Base-by-base conservation (phyloP, 2,113 vertebrate genomes). In the Herpetotheres cachinnans region DNA sequence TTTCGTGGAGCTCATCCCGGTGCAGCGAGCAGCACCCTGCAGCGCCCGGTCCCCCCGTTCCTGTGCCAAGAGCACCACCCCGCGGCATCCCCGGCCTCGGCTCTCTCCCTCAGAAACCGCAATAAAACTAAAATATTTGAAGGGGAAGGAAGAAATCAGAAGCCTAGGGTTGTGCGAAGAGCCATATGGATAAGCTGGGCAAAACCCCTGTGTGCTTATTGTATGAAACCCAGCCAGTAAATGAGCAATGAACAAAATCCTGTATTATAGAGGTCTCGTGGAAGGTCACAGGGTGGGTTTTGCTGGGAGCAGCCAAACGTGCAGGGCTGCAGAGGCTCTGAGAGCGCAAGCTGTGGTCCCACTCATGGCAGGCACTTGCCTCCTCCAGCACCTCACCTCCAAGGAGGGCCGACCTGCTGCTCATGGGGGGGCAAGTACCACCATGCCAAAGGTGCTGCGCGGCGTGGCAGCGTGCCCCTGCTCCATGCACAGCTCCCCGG, bases 21-120 rank as follows among this genome's bases (percentile, higher is more conserved):
- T 2, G 49, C 0, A 12, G 25, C n/a, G 8, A 26, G 19, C 24
- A 71, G 58, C 38, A 26, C 19, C 15, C 32, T 18, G 78, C 62
- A 47, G 32, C 0, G 0, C 13, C 49, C 7, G 7, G 16, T 13
- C 2, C 8, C 11, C 16, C 4, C 20, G 88, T 96, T 87, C 26
- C 82, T 83, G 26, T 42, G 71, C 94, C 62, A 59, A 97, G 94
- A 96, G 94, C 95, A 86, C 97, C 97, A 91, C 79, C 96, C 30
- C 9, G 89, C 93, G 97, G 96, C 59, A 7, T 77, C 2, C 27
- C 8, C 0, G 1, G 36, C n/a, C 25, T 12, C 0, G 2, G n/a
- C 59, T 4, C 32, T 21, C 26, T 65, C 36, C 44, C 27, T 30
- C 25, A 15, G 29, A 67, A 84, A 65, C 14, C 0, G 0, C 1